Base-by-base conservation (phyloP, 2,113 vertebrate species). In the Anas platyrhynchos region DNA sequence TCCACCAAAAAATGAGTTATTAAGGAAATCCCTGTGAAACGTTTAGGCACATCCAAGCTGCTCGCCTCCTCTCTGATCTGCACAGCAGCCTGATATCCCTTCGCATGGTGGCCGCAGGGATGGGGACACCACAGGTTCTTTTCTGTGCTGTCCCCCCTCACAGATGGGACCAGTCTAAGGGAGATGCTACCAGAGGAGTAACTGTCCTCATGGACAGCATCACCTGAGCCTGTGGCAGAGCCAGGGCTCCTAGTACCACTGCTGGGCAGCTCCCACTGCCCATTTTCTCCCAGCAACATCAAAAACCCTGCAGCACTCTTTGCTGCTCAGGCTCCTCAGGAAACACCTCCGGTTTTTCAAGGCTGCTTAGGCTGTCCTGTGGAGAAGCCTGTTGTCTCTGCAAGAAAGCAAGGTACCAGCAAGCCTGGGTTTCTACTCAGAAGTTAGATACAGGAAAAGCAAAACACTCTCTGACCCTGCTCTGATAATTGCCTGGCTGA, bases 101-200 rank as follows among this genome's bases (percentile, higher is more conserved):
- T 2, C 13, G 11, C 1, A 13, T 0, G 4, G 36, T 23, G 22
- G 73, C 25, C 0, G 1, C 14, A 13, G 29, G 17, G 34, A 14
- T 20, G 26, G 5, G 43, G 36, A 36, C 11, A 25, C 54, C 23
- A 32, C 0, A 0, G 2, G 31, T 50, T 8, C 58, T 71, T 62
- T 50, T 50, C 50, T 9, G 0, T n/a, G 29, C 65, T 11, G 13
- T 23, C 2, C 7, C 9, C 29, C 34, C 55, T n/a, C 11, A 16
- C 26, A 10, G 54, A 22, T 54, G 27, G 63, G 26, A 66, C 29
- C 29, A 27, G 4, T 4, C 74, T 29, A 17, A 56, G 1, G 27
- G 54, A 73, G 77, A 23, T 31, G 41, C 8, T 26, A 2, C 48
- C 18, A 11, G 36, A 22, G 29, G 29, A 81, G 36, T 0, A 1